A percentile compares a stretch with the other conserved stretches of the same genome.
Evolutionary conservation across 2,113 vertebrate species (phyloP).

Genomic region (Sus scrofa): DNA sequence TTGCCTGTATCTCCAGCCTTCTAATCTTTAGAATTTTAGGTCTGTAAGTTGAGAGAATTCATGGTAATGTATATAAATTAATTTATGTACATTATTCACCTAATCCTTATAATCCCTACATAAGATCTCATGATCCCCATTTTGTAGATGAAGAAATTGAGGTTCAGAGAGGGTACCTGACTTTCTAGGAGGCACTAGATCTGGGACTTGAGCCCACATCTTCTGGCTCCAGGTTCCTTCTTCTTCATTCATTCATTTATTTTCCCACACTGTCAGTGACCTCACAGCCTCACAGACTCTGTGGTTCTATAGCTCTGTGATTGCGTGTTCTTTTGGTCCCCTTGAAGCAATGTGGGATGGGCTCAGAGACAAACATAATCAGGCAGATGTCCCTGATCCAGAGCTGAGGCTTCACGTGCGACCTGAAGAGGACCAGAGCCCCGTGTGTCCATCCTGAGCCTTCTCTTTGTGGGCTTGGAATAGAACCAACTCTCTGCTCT

Average conservation of each 20-base stretch:
- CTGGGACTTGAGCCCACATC: background rate
- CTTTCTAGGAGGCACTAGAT: background rate
- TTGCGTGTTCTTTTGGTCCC: background rate
- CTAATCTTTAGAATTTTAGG: background rate
- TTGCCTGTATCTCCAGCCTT: background rate
- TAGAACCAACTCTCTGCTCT: background rate
- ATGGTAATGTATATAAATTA: background rate
- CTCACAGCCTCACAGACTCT: background rate
- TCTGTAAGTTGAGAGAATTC: background rate
- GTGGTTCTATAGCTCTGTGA: background rate
- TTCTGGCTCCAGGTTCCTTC: background rate
- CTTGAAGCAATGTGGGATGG: background rate
- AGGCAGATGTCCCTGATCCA: background rate
- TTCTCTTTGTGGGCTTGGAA: background rate
- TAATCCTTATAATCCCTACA: background rate
- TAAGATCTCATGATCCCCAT: background rate
- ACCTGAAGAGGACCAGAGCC: background rate
- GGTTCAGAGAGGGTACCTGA: rapidly evolving
- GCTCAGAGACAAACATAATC: too few species aligned
- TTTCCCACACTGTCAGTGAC: background rate
- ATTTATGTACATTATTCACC: background rate
- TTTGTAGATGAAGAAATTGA: slow-evolving; percentile 41
- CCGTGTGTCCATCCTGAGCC: background rate
- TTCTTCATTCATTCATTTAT: background rate
- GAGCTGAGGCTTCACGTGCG: background rate